Conservation (phyloP, 2,888 invertebrate species). For the Tachina grossa region DNA sequence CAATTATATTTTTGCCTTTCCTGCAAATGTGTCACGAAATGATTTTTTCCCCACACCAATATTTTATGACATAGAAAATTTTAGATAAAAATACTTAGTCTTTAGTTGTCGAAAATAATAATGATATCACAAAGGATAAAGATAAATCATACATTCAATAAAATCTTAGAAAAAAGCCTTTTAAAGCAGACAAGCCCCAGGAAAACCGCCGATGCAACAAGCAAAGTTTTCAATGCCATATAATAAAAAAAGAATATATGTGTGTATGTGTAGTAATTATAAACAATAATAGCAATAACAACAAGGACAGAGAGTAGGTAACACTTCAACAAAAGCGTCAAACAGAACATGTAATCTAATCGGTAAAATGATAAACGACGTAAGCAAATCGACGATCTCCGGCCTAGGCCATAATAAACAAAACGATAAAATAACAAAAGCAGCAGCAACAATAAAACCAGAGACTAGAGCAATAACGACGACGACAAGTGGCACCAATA, state of each 20-base stretch:
- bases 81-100: slow-evolving; percentile 8
- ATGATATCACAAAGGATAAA: slow-evolving; percentile 19
- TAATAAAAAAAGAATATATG: slow-evolving; percentile 22
- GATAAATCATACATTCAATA: slow-evolving; percentile 8
- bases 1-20: no score
- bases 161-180: neutral
- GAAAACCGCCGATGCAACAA: slow-evolving; percentile 10
- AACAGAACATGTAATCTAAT: slow-evolving; percentile 72
- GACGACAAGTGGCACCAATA: slow-evolving; percentile 28
- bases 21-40: neutral
- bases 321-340: slow-evolving; percentile 67
- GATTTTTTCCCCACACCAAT: slow-evolving; percentile 32
- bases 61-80: slow-evolving; percentile 22
- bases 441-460: neutral
- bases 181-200: neutral
- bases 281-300: slow-evolving; percentile 45
- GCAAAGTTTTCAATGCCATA: slow-evolving; percentile 20
- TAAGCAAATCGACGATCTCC: slow-evolving; percentile 67
- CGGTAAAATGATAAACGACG: slow-evolving; percentile 72
- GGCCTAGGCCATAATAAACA: slow-evolving; percentile 53
- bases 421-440: slow-evolving; percentile 37
- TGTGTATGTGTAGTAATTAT: slow-evolving; percentile 34
- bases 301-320: slow-evolving; percentile 26
- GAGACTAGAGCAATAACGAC: neutral
- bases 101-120: neutral